Evolutionary conservation across 2,797 vertebrate genomes (phyloP).

Genomic region (Vespertilio murinus): DNA sequence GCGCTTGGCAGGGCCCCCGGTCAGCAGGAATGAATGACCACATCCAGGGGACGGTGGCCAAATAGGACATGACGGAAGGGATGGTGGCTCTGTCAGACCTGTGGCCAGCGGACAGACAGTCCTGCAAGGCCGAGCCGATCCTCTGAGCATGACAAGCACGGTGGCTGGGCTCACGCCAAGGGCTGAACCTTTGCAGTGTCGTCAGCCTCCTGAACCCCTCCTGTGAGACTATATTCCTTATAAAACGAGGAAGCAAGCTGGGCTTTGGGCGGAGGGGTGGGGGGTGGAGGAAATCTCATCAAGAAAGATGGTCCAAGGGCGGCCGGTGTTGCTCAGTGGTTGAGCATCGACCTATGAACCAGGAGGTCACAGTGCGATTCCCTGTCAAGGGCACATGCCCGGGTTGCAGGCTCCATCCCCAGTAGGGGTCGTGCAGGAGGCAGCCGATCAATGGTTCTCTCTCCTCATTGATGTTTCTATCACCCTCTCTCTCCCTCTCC

Average conservation of each 20-base stretch:
- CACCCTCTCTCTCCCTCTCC: too few species aligned
- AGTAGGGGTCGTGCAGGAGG: not conserved
- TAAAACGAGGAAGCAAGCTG: not conserved
- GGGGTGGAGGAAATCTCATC: not conserved
- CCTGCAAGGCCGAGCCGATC: not conserved
- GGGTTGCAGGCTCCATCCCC: too few species aligned
- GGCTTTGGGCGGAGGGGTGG: not conserved
- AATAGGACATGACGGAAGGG: not conserved
- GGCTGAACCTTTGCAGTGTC: not conserved
- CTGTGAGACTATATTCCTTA: not conserved
- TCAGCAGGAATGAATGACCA: not conserved
- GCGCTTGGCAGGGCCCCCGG: not conserved
- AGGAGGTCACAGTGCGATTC: not conserved
- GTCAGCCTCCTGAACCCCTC: not conserved
- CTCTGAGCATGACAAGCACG: not conserved
- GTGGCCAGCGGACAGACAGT: not conserved
- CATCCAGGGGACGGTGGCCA: not conserved
- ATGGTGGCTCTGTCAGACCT: not conserved
- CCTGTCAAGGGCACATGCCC: too few species aligned
- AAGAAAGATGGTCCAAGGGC: not conserved
- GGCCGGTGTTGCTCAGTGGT: not conserved
- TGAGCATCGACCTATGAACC: not conserved
- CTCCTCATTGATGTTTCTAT: not conserved
- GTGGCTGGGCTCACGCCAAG: fast-evolving
- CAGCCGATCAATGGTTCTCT: not conserved